Evolutionary conservation across 2,888 invertebrate species (phyloP).

Genomic region (Rotaria magnacalcarata): DNA sequence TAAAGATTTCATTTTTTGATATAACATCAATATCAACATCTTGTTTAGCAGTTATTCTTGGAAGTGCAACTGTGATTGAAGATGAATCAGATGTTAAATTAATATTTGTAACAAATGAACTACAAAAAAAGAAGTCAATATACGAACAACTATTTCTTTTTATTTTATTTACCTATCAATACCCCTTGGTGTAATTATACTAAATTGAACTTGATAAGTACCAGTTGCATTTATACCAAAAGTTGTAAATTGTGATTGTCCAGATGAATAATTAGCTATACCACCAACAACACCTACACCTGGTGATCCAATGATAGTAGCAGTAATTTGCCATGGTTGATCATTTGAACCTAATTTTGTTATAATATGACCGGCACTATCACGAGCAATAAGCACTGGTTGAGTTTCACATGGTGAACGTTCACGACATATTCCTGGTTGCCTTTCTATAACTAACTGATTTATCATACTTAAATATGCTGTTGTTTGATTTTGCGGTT

Average conservation of each 20-base stretch:
- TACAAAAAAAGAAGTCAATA: neutral
- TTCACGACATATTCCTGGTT: constrained; percentile 36
- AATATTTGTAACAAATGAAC: neutral
- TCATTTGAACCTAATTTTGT: neutral
- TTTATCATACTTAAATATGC: neutral
- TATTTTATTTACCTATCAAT: neutral
- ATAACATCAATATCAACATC: neutral
- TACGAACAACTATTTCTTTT: neutral
- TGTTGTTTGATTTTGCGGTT: neutral
- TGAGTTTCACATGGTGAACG: constrained; percentile 41
- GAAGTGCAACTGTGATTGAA: neutral
- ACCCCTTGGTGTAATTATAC: neutral
- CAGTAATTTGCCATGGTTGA: constrained; percentile 16
- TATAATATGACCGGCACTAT: neutral
- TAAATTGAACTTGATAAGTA: neutral
- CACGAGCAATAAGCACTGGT: constrained; percentile 34
- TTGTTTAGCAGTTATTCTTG: neutral
- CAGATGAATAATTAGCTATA: neutral
- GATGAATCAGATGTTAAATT: neutral
- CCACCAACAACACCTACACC: neutral
- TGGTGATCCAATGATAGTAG: neutral
- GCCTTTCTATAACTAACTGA: constrained; percentile 11
- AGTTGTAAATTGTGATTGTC: neutral
- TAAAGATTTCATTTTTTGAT: neutral
- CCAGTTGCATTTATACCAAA: neutral